A percentile compares a stretch with the other conserved stretches of the same genome.
Conservation (phyloP, 2,888 invertebrate genomes). For the Cyaniris semiargus region DNA sequence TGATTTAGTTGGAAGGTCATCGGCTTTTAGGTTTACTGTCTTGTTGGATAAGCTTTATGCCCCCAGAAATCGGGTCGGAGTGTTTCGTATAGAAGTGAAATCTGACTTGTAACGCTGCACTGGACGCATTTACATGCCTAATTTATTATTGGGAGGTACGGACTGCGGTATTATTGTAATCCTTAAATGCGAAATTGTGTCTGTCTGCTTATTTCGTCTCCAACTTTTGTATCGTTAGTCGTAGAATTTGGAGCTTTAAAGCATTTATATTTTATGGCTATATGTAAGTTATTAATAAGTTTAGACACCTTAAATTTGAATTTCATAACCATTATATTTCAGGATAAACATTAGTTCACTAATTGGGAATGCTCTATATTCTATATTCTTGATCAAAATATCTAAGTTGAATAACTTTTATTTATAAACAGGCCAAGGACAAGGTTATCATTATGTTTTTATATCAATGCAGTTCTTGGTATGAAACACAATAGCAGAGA, state of each 20-base stretch:
- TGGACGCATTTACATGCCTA: neutral
- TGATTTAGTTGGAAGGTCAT: slow-evolving; percentile 3
- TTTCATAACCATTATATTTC: too few species aligned
- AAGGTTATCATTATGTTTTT: neutral
- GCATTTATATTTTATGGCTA: too few species aligned
- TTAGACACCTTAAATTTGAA: too few species aligned
- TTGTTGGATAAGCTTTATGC: slow-evolving; percentile 9
- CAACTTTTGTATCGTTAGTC: neutral
- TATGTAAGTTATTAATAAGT: too few species aligned
- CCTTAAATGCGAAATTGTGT: too few species aligned
- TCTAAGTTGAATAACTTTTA: neutral
- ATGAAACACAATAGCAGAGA: neutral
- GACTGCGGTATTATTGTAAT: too few species aligned
- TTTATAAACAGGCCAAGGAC: neutral
- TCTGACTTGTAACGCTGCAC: neutral
- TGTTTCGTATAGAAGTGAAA: slow-evolving; percentile 7
- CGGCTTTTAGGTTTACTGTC: slow-evolving; percentile 7
- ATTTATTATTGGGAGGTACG: neutral
- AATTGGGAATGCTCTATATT: neutral
- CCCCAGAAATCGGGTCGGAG: neutral
- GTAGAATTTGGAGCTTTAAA: too few species aligned
- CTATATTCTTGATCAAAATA: neutral
- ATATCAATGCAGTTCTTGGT: neutral
- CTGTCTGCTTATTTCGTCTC: too few species aligned
- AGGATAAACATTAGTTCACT: neutral